Base-by-base conservation (phyloP, 2,113 vertebrate species). In the Mus musculus region DNA sequence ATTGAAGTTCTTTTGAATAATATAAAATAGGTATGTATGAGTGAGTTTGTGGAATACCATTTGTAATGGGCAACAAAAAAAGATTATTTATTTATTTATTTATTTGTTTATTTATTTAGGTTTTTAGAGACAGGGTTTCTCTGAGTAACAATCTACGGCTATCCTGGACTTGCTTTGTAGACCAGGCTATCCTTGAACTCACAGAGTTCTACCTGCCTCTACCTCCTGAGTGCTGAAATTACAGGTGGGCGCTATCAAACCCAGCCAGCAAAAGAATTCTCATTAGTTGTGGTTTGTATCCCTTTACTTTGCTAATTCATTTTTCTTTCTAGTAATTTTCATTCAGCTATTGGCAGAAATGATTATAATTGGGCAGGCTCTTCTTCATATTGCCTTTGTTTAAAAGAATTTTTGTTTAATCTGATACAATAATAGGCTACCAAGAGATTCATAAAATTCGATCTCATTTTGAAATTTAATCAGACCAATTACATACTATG, bases 361-460 rank as follows among this genome's bases (percentile, higher is more conserved):
- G 33, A 24, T 96, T 96, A 89, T 85, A 82, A 95, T 52, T 96
- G 80, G 24, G 90, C 42, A 80, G 65, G 11, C 42, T 94, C 52
- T 96, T 98, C 96, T 97, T 97, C 94, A 93, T 96, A 16, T 77
- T 95, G 85, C 24, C 33, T 95, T 94, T 84, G 2, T 87, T 89
- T 88, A 75, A 97, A 98, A 82, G 49, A 4, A 92, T 97, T 76
- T 61, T 90, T 95, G 2, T 63, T 97, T 98, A 86, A 97, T 88
- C 65, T 96, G 87, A 95, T 67, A 89, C 91, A 95, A 95, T 95
- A 94, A 91, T 73, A 94, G 75, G 4, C 28, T 82, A 91, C 96
- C 95, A 96, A 78, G 95, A 97, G 90, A 98, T 96, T 96, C 94
- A 98, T 97, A 98, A 98, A 97, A 85, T 89, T 0, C 90, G 96